A percentile compares a stretch with the other conserved stretches of the same genome.
Evolutionary conservation across 64 coral and sea anemone genomes (phyloP).

Genomic region (Montipora capricornis): DNA sequence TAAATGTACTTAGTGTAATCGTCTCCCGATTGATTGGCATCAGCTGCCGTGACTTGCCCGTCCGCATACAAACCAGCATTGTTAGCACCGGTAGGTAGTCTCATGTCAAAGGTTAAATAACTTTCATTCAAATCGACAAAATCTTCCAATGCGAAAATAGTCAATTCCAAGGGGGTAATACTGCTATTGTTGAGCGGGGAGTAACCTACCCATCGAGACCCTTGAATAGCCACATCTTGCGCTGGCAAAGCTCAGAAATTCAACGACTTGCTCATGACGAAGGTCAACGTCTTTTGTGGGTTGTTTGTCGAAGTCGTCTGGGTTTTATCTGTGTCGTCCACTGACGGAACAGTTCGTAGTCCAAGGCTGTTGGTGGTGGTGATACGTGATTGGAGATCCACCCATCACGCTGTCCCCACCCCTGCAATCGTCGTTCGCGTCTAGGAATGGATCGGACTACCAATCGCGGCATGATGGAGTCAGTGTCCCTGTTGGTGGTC

Average conservation of each 20-base stretch:
- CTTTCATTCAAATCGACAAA: background rate
- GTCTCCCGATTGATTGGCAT: background rate
- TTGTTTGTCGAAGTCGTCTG: background rate
- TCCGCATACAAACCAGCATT: background rate
- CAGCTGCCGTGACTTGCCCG: background rate
- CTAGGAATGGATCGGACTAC: too few species aligned
- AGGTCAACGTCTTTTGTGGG: background rate
- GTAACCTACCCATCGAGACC: background rate
- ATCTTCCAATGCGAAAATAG: background rate
- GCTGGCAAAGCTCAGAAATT: background rate
- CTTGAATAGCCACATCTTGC: background rate
- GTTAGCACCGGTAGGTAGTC: background rate
- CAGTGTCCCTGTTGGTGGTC: too few species aligned
- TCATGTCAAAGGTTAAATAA: constrained; percentile 26
- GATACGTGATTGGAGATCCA: too few species aligned
- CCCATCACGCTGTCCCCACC: background rate
- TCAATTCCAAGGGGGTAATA: constrained; percentile 16
- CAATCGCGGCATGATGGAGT: too few species aligned
- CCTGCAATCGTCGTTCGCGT: too few species aligned
- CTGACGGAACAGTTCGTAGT: too few species aligned
- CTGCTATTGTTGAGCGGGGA: background rate
- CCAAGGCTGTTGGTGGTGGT: too few species aligned
- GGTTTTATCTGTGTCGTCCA: too few species aligned
- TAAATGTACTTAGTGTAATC: background rate
- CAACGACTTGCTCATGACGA: background rate